Conservation (phyloP, 2,797 vertebrate species). For the Scomberomorus guttatus region DNA sequence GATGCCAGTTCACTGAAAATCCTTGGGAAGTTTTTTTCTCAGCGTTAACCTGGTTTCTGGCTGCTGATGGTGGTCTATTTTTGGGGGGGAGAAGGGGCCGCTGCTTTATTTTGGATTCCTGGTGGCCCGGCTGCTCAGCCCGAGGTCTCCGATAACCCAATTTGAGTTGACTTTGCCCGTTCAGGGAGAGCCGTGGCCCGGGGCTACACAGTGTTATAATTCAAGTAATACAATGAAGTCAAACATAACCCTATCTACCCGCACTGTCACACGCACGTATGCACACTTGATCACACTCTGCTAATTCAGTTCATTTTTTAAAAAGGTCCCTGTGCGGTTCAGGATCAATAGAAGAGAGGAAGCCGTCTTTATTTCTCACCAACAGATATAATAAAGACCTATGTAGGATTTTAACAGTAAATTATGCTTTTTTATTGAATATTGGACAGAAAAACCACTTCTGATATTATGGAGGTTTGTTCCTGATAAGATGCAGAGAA, state of each 20-base stretch:
- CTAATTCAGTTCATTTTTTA: slow-evolving; percentile 15
- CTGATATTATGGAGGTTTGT: too few species aligned
- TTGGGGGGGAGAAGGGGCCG: slow-evolving; percentile 72
- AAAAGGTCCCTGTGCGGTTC: slow-evolving; percentile 3
- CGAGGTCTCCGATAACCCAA: slow-evolving; percentile 85
- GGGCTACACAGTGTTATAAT: slow-evolving; percentile 75
- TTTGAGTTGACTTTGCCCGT: slow-evolving; percentile 86
- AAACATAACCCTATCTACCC: slow-evolving; percentile 44
- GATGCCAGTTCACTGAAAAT: slow-evolving; percentile 44
- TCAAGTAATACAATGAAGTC: slow-evolving; percentile 81
- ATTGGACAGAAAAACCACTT: too few species aligned
- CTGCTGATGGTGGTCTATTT: slow-evolving; percentile 77
- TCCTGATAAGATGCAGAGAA: too few species aligned
- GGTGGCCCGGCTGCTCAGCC: slow-evolving; percentile 81
- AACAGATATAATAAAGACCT: background rate
- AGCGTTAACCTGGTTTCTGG: slow-evolving; percentile 77
- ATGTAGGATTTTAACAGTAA: too few species aligned
- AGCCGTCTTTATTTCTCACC: background rate
- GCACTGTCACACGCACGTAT: slow-evolving; percentile 12
- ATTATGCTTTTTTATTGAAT: too few species aligned
- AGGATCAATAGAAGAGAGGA: slow-evolving; percentile 25
- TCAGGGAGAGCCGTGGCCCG: slow-evolving; percentile 77
- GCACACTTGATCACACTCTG: slow-evolving; percentile 39
- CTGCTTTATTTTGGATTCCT: slow-evolving; percentile 84
- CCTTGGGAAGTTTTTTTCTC: slow-evolving; percentile 63